These are phyloP conservation scores for Euzetes globulus DNA, from an alignment of 2,888 invertebrate species.

Conservation along the genomic window DNA sequence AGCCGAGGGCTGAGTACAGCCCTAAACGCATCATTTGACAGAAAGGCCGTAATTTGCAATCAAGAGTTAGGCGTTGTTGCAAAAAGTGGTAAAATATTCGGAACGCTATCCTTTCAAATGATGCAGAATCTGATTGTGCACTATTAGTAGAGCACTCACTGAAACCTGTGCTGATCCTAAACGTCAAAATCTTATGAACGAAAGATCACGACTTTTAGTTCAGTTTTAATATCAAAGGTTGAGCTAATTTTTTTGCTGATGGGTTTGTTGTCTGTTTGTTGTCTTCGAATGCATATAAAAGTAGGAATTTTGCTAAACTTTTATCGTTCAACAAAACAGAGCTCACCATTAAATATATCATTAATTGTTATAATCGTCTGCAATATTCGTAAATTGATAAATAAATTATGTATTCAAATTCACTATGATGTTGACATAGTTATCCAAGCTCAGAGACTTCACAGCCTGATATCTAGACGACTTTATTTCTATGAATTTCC, in stretches of 20 bases:
- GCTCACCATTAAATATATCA: conserved; percentile 1
- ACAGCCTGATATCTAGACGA: too few species aligned
- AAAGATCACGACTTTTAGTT: conserved; percentile 7
- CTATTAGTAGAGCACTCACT: background rate
- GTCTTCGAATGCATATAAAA: background rate
- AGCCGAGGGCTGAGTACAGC: conserved; percentile 19
- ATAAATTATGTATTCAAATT: background rate
- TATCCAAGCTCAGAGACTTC: background rate
- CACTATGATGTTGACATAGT: background rate
- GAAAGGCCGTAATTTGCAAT: conserved; percentile 11
- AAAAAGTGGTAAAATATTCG: conserved; percentile 19
- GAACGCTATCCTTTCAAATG: background rate
- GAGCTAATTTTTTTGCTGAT: background rate
- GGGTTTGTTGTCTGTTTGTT: background rate
- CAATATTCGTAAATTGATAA: background rate
- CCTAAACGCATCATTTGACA: conserved; percentile 24
- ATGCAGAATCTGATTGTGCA: background rate
- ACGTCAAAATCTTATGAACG: background rate
- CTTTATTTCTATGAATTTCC: too few species aligned
- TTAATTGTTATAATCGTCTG: background rate
- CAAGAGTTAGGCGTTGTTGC: conserved; percentile 9
- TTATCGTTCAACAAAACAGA: background rate
- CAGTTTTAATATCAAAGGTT: conserved; percentile 16
- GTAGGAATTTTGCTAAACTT: background rate
- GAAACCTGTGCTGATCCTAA: background rate